Evolutionary conservation across 2,113 vertebrate species (phyloP).

Genomic region (Paedocypris sp.): DNA sequence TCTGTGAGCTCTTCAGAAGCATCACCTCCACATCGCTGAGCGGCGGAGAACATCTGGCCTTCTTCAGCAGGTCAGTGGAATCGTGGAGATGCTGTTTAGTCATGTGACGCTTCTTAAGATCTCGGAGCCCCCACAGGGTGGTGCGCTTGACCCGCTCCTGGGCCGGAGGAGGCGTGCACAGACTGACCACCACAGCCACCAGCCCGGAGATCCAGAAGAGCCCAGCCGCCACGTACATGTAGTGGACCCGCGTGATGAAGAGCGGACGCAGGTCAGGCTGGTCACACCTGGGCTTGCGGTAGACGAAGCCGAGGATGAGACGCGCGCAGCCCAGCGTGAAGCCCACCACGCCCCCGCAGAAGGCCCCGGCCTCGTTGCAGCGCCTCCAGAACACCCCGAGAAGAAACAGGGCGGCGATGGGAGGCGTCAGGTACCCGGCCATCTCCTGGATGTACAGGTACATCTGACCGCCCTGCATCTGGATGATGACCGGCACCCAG

Average conservation of each 20-base stretch:
- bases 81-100: constrained; percentile 56
- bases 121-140: constrained; percentile 79
- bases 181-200: constrained; percentile 78
- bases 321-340: constrained; percentile 74
- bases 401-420: constrained; percentile 87
- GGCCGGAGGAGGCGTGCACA: constrained; percentile 77
- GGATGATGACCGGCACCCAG: constrained; percentile 94
- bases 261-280: constrained; percentile 76
- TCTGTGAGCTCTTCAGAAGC: constrained; percentile 67
- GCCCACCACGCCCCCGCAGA: constrained; percentile 87
- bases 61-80: constrained; percentile 65
- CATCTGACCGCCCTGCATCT: constrained; percentile 98
- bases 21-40: constrained; percentile 72
- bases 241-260: constrained; percentile 81
- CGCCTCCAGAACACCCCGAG: constrained; percentile 92
- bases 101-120: constrained; percentile 39
- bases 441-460: constrained; percentile 98
- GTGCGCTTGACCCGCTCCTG: constrained; percentile 75
- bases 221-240: constrained; percentile 88
- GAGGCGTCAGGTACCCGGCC: constrained; percentile 89
- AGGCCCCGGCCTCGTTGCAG: constrained; percentile 90
- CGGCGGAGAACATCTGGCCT: constrained; percentile 67
- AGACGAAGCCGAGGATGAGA: constrained; percentile 79
- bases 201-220: constrained; percentile 88
- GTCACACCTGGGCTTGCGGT: constrained; percentile 81